These are phyloP conservation scores for Tachystola acroxantha DNA, from an alignment of 2,888 invertebrate species.

Conservation along the genomic window DNA sequence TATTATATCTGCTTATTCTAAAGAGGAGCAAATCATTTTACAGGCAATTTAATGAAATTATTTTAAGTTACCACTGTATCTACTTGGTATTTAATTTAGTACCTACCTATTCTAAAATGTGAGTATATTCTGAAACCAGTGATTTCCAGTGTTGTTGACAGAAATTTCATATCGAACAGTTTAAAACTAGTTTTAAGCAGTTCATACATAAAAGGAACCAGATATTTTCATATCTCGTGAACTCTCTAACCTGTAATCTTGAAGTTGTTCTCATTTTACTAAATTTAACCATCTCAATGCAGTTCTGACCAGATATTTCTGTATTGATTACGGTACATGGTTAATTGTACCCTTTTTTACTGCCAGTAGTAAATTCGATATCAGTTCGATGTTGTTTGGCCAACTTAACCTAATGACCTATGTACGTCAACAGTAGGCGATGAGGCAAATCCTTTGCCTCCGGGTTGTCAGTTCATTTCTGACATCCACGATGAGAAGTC, in stretches of 20 bases:
- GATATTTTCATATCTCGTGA: slow-evolving; percentile 27
- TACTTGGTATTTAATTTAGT: too few relatives aligned
- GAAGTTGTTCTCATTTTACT: slow-evolving; percentile 13
- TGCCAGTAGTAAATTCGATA: slow-evolving; percentile 12
- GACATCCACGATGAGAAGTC: slow-evolving; percentile 73
- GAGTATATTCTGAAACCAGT: too few relatives aligned
- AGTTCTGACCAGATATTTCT: slow-evolving; percentile 21
- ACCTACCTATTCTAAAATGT: too few relatives aligned
- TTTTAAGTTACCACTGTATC: too few relatives aligned
- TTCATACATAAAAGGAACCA: slow-evolving; percentile 15
- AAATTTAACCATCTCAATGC: slow-evolving; percentile 19
- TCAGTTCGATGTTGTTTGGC: slow-evolving; percentile 24
- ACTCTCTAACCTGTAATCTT: slow-evolving; percentile 28
- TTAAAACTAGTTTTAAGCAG: slow-evolving; percentile 20
- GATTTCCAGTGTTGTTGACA: slow-evolving; percentile 4
- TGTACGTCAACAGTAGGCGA: slow-evolving; percentile 72
- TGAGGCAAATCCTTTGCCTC: slow-evolving; percentile 67
- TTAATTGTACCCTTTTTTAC: not conserved
- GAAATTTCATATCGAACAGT: not conserved
- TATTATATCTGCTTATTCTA: too few relatives aligned
- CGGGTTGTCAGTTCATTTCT: slow-evolving; percentile 65
- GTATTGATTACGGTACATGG: slow-evolving; percentile 1
- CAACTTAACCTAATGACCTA: slow-evolving; percentile 60
- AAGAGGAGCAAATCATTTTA: too few relatives aligned
- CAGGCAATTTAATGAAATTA: too few relatives aligned